Evolutionary conservation across 23 tunicate species (phyloP).

Genomic region (Diplosoma virens): DNA sequence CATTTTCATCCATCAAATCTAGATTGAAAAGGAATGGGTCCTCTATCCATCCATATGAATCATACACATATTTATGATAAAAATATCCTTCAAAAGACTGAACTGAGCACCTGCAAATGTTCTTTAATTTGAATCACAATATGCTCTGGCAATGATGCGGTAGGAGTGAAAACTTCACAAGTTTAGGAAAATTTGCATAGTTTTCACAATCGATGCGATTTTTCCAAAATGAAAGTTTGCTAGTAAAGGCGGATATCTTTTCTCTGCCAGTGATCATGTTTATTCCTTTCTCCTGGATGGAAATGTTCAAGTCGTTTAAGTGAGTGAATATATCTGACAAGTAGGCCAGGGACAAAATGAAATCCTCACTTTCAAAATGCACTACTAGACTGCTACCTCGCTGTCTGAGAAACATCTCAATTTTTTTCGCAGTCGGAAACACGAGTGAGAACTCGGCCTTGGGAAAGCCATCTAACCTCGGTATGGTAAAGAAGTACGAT

Average conservation of each 20-base stretch:
- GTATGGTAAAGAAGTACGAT: conserved; percentile 35
- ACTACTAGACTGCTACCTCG: conserved; percentile 17
- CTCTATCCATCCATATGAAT: conserved; percentile 15
- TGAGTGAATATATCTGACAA: conserved; percentile 32
- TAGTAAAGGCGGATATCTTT: conserved; percentile 33
- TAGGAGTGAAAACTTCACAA: conserved; percentile 25
- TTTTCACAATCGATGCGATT: conserved; percentile 27
- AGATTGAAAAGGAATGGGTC: conserved; percentile 16
- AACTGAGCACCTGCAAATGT: conserved; percentile 28
- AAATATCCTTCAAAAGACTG: conserved; percentile 29
- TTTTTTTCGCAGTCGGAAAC: conserved; percentile 34
- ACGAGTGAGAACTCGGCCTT: conserved; percentile 31
- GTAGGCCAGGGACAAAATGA: conserved; percentile 38
- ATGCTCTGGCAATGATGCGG: conserved; percentile 24
- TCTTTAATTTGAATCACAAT: conserved; percentile 20
- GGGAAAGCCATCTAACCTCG: conserved; percentile 26
- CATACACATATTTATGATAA: neutral
- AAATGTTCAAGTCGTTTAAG: conserved; percentile 34
- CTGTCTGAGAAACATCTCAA: conserved; percentile 28
- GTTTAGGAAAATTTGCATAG: conserved; percentile 28
- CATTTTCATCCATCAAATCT: conserved; percentile 19
- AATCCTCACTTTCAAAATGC: conserved; percentile 33
- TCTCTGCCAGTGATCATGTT: conserved; percentile 38
- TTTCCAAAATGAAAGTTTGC: conserved; percentile 33
- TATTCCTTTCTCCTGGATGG: conserved; percentile 32